These are phyloP conservation scores for Sebastolobus alascanus DNA, from an alignment of 2,797 vertebrate genomes.

Conservation along the genomic window DNA sequence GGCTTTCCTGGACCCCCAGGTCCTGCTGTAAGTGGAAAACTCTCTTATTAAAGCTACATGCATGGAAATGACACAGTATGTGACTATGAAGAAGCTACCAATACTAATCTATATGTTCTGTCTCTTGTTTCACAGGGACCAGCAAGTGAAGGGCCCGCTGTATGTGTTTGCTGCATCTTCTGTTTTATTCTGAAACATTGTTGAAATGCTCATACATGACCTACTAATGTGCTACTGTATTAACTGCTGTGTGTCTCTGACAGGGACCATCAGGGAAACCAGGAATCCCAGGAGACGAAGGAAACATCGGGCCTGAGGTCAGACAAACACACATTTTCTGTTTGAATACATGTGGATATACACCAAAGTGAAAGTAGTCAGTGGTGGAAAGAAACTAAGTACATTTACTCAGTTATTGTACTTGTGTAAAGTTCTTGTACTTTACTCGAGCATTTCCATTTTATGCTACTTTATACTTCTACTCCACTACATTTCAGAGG, in stretches of 20 bases:
- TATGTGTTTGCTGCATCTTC: conserved; percentile 65
- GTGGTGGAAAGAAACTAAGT: neutral
- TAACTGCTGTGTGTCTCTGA: conserved; percentile 20
- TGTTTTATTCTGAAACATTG: neutral
- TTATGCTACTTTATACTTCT: neutral
- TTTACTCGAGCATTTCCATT: neutral
- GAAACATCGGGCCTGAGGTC: conserved; percentile 88
- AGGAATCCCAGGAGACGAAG: conserved; percentile 86
- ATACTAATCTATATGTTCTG: neutral
- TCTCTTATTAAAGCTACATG: neutral
- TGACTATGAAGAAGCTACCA: neutral
- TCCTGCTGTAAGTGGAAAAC: conserved; percentile 80
- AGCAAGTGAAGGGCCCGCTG: conserved; percentile 80
- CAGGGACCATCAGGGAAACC: conserved; percentile 86
- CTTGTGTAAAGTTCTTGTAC: neutral
- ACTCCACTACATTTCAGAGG: neutral
- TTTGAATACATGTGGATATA: neutral
- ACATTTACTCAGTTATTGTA: neutral
- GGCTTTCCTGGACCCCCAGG: conserved; percentile 86
- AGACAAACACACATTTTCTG: conserved; percentile 9
- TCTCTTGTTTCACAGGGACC: conserved; percentile 77
- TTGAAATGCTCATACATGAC: neutral
- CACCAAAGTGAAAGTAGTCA: neutral
- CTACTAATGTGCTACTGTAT: neutral
- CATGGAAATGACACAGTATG: neutral